phyloP scores from a whole-genome alignment of 2,888 invertebrate genomes.

The Drosophila tanythrix region DNA sequence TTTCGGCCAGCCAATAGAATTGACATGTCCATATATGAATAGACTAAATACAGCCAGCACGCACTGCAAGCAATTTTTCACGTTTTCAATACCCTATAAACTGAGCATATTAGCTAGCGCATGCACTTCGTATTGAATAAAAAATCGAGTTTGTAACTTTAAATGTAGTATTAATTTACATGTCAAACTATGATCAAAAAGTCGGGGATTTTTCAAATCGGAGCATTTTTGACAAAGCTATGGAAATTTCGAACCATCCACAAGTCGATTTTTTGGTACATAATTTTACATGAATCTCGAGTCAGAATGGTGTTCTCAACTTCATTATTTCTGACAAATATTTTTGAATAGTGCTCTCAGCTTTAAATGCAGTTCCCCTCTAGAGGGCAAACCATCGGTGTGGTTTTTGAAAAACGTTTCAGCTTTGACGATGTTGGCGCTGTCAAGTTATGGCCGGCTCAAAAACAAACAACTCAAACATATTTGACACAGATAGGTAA shows the following conservation, averaged over 20 bases:
- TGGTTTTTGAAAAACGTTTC: not conserved
- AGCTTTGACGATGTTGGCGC: not conserved
- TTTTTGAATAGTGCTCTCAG: not conserved
- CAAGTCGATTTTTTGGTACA: not conserved
- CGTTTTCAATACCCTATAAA: not conserved
- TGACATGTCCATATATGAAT: constrained; percentile 6
- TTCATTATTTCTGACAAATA: too few relatives aligned
- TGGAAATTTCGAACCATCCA: not conserved
- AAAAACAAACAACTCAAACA: not conserved
- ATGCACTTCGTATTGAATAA: not conserved
- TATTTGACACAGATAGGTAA: not conserved
- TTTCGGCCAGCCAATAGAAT: constrained; percentile 39
- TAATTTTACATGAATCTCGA: fast-evolving
- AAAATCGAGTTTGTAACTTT: not conserved
- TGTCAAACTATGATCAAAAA: not conserved
- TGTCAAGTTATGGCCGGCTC: not conserved
- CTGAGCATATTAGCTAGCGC: not conserved
- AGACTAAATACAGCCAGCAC: constrained; percentile 9
- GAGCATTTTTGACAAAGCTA: not conserved
- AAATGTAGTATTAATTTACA: not conserved
- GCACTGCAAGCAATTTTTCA: constrained; percentile 19
- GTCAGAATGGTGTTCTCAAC: not conserved
- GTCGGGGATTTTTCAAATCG: not conserved
- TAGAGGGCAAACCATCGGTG: not conserved
- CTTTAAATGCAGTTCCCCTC: not conserved